phyloP scores from a whole-genome alignment of 2,888 invertebrate genomes.

The Hyposoter dolosus region DNA sequence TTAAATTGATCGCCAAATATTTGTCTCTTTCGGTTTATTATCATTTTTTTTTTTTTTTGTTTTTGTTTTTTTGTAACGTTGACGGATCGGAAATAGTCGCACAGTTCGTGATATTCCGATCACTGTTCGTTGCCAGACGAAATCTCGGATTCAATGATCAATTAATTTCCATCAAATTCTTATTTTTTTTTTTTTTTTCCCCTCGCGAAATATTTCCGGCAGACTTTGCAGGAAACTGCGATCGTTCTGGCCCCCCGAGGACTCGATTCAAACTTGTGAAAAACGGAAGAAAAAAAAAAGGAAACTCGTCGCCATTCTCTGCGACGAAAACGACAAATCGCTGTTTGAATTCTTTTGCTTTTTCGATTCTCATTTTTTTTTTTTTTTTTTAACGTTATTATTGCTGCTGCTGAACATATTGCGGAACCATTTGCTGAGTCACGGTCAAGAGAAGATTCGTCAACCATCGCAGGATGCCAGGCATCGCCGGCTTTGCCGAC shows the following conservation, averaged over 20 bases:
- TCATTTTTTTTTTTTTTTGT: background rate
- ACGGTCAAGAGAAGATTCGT: constrained; percentile 88
- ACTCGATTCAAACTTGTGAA: constrained; percentile 57
- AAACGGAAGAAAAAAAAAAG: constrained; percentile 17
- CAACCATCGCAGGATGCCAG: constrained; percentile 88
- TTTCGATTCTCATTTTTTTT: background rate
- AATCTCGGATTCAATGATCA: background rate
- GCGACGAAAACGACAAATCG: constrained; percentile 12
- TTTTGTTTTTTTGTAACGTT: background rate
- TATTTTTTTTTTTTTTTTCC: constrained; percentile 14
- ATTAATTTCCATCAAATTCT: background rate
- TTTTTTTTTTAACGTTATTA: constrained; percentile 57
- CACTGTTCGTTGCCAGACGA: constrained; percentile 7
- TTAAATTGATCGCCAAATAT: constrained; percentile 19
- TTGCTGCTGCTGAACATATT: constrained; percentile 85
- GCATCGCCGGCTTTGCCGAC: constrained; percentile 90
- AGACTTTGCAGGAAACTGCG: constrained; percentile 51
- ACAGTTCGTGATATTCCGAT: background rate
- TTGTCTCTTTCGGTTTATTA: background rate
- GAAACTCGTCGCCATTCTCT: constrained; percentile 32
- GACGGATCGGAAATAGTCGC: background rate
- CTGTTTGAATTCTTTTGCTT: background rate
- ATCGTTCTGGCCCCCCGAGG: constrained; percentile 72
- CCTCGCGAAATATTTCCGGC: constrained; percentile 10
- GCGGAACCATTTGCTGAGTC: constrained; percentile 91